These are phyloP conservation scores for Stenurella melanura DNA, from an alignment of 2,888 invertebrate genomes.

Conservation along the genomic window DNA sequence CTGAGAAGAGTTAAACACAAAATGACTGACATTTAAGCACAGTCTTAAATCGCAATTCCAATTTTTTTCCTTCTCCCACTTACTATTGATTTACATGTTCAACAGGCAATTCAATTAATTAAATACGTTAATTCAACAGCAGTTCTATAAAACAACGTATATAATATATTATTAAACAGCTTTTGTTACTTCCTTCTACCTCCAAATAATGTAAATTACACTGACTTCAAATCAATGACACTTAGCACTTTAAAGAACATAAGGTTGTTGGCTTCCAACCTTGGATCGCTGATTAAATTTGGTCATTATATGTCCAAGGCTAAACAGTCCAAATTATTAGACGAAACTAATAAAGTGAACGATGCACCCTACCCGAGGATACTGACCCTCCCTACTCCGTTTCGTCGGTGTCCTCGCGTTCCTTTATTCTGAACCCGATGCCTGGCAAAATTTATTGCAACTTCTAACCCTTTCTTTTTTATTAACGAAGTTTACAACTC, in stretches of 20 bases:
- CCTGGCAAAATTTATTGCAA: slow-evolving; percentile 45
- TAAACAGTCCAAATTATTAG: slow-evolving; percentile 48
- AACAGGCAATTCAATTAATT: neutral
- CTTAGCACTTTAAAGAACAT: slow-evolving; percentile 41
- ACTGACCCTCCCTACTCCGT: slow-evolving; percentile 55
- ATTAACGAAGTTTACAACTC: slow-evolving; percentile 9
- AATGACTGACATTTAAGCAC: too few relatives aligned
- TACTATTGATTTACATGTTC: too few relatives aligned
- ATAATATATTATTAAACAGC: slow-evolving; percentile 52
- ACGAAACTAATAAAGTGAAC: slow-evolving; percentile 43
- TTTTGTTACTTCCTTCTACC: slow-evolving; percentile 40
- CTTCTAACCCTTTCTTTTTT: slow-evolving; percentile 39
- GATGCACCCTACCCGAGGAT: slow-evolving; percentile 58
- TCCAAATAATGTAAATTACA: slow-evolving; percentile 45
- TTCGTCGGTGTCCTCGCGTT: slow-evolving; percentile 10
- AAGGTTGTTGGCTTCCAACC: slow-evolving; percentile 57
- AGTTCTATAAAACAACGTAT: slow-evolving; percentile 12
- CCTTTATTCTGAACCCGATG: slow-evolving; percentile 22
- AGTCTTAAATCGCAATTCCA: too few relatives aligned
- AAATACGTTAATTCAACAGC: neutral
- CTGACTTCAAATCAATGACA: slow-evolving; percentile 46
- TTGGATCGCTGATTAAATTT: slow-evolving; percentile 59
- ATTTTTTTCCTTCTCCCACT: too few relatives aligned
- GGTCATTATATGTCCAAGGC: slow-evolving; percentile 52
- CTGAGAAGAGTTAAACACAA: too few relatives aligned